Evolutionary conservation across 2,888 invertebrate genomes (phyloP), one percentile per base, ranked within the genome.

Genomic region (Campopleginae sp.): DNA sequence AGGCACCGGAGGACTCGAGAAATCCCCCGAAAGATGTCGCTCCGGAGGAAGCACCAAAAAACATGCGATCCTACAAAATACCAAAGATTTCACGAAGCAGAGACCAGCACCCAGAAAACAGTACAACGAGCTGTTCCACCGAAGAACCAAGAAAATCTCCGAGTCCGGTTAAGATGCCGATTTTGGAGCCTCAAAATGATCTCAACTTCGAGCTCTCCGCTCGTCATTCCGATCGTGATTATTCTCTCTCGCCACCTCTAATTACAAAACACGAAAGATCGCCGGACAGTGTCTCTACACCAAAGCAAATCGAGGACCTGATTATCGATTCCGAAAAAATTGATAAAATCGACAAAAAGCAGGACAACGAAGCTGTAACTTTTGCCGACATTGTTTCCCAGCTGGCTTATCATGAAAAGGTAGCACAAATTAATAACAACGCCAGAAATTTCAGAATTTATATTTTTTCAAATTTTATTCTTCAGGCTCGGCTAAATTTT

Each of bases 321-420:
- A 84, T 74, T 2, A 75, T 70, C 12, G 71, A 83, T 42, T 23
- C 61, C 44, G 85, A 86, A 7, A 85, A 87, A 46, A 42, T 85
- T 46, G 72, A 79, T 38, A 46, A 72, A 58, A 77, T 86, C 66
- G 80, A 81, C 6, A 78, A 75, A n/a, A 44, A 83, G 17, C 75
- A 74, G 31, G 83, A 87, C 31, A 80, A 80, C 3, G 88, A 87
- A 66, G 79, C 80, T 70, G 83, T 91, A 86, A 92, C 92, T 10
- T 89, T 93, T 77, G 91, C 91, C 23, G 92, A 92, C 80, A 90
- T 93, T 65, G 91, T 93, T 42, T 89, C 89, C 17, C 91, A 93
- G 77, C 86, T 93, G 87, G 93, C 92, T 46, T 93, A 93, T 88
- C 93, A 93, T 79, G 93, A 93, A 82, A 93, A 93, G 92, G 93